Base-by-base conservation (phyloP, 2,113 vertebrate genomes). In the Seriola quinqueradiata region DNA sequence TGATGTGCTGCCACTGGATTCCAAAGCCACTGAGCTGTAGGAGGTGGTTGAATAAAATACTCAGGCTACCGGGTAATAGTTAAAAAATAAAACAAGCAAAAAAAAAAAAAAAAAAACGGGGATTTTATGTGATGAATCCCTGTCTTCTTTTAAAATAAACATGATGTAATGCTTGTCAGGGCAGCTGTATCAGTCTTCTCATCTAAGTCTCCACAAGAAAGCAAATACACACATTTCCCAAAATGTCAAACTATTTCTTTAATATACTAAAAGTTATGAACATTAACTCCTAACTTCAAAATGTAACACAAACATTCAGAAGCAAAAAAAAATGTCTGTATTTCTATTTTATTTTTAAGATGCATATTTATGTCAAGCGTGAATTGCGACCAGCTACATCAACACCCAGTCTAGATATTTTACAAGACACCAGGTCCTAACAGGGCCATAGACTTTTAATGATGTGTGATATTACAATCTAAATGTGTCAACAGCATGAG, bases 21-120 rank as follows among this genome's bases (percentile, higher is more conserved):
- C 55, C 66, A 66, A 79, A 87, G 71, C 70, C 36, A 55, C 68
- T 66, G 52, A 73, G 68, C 40, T 67, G 60, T 21, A 0, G 76
- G 57, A 52, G 76, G 50, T 23, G 75, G 61, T 66, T 16, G 36
- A 64, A 48, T 23, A 14, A 79, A 77, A 77, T 57, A 54, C 8
- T 21, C 8, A 12, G 34, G 61, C 8, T 73, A 65, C 61, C 70
- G 58, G 19, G 36, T 70, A 60, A 54, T 34, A n/a, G 40, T 65
- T 21, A 23, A 40, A 50, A 42, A 79, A 21, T 46, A 23, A 70
- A 25, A 40, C 50, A 42, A 80, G 16, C 76, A 21, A 55, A 23
- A 70, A 25, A 34, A 57, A 42, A 76, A 21, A 46, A 34, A 70
- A 32, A 14, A 36, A 40, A 57, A 28, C 28, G 2, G 28, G 28